Conservation (phyloP, 2,888 invertebrate genomes). For the Empis stercorea region DNA sequence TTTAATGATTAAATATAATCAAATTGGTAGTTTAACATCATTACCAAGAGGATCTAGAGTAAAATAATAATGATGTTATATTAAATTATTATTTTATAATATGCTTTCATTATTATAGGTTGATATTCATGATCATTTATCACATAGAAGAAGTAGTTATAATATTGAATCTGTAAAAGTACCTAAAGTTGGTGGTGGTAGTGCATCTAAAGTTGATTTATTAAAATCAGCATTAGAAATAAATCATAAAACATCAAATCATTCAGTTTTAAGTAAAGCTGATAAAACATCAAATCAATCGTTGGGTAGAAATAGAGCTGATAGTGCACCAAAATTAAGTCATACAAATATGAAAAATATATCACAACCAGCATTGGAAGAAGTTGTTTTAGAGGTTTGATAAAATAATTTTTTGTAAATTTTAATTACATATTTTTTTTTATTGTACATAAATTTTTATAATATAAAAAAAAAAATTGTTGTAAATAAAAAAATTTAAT, state of each 20-base stretch:
- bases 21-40: constrained; percentile 60
- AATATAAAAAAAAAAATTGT: no score
- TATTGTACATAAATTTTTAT: background rate
- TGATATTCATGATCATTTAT: constrained; percentile 35
- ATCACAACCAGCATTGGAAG: constrained; percentile 43
- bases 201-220: constrained; percentile 46
- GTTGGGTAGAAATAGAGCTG: constrained; percentile 41
- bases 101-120: constrained; percentile 19
- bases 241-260: constrained; percentile 41
- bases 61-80: constrained; percentile 24
- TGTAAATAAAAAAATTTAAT: constrained; percentile 10
- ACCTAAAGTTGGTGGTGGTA: constrained; percentile 30
- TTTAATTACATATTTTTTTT: constrained; percentile 3
- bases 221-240: constrained; percentile 58
- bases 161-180: constrained; percentile 33
- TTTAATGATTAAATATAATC: constrained; percentile 62
- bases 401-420: background rate
- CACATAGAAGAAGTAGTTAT: constrained; percentile 36
- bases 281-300: constrained; percentile 48
- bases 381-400: constrained; percentile 43
- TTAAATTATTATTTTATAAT: background rate
- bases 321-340: constrained; percentile 49
- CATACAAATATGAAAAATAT: constrained; percentile 43
- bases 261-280: constrained; percentile 37
- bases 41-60: constrained; percentile 51